Evolutionary conservation across 64 coral and sea anemone species (phyloP).

Genomic region (Porites australiensis): DNA sequence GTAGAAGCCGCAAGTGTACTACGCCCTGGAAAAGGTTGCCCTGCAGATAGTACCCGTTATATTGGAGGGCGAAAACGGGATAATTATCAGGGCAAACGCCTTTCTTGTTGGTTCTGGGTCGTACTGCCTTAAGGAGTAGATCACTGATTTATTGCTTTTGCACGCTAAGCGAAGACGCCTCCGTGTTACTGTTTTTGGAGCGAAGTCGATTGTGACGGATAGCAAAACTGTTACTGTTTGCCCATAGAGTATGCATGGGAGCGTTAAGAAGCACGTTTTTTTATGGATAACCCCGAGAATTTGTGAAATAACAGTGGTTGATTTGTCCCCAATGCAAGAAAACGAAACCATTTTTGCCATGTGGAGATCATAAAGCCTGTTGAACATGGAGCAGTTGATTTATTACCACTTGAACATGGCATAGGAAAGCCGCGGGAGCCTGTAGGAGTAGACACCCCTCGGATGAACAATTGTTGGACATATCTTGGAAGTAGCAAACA

Average conservation of each 20-base stretch:
- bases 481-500: neutral
- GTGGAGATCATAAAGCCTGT: slow-evolving; percentile 53
- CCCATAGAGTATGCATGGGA: neutral
- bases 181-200: slow-evolving; percentile 4
- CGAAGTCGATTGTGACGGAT: neutral
- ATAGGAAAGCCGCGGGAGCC: slow-evolving; percentile 44
- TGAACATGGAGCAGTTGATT: slow-evolving; percentile 41
- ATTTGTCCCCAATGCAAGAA: slow-evolving; percentile 27
- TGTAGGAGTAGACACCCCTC: slow-evolving; percentile 53
- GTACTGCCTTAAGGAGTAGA: neutral
- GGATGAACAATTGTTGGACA: slow-evolving; percentile 50
- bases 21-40: neutral
- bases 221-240: slow-evolving; percentile 19
- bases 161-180: neutral
- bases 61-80: slow-evolving; percentile 6
- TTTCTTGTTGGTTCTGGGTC: slow-evolving; percentile 26
- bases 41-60: slow-evolving; percentile 24
- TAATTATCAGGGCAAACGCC: neutral
- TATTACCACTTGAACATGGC: slow-evolving; percentile 54
- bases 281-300: slow-evolving; percentile 34
- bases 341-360: neutral
- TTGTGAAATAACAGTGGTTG: slow-evolving; percentile 2
- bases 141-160: neutral
- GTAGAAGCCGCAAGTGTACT: neutral
- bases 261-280: neutral